These are phyloP conservation scores for Drosophila ananassae DNA, from an alignment of 1,140 invertebrate species.

Conservation along the genomic window DNA sequence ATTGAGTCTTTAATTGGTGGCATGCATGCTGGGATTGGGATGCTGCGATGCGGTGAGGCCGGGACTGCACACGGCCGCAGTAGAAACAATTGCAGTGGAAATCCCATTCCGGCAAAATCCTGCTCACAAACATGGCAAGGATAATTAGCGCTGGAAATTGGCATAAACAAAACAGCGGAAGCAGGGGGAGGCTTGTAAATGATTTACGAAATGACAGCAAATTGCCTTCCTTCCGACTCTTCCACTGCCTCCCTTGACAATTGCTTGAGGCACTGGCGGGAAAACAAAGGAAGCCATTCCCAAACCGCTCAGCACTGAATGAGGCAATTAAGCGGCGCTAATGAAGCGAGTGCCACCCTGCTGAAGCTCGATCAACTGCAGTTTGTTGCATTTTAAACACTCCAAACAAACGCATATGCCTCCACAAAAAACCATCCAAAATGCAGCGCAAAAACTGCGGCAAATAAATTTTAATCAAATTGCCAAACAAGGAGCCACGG, in stretches of 20 bases:
- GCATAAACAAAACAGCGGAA: slow-evolving; percentile 35
- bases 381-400: slow-evolving; percentile 36
- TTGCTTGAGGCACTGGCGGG: slow-evolving; percentile 33
- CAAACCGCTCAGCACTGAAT: slow-evolving; percentile 32
- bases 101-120: slow-evolving; percentile 49
- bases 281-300: slow-evolving; percentile 57
- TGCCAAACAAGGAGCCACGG: slow-evolving; percentile 11
- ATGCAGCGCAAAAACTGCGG: slow-evolving; percentile 1
- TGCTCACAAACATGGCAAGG: slow-evolving; percentile 29
- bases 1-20: slow-evolving; percentile 76
- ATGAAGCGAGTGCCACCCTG: slow-evolving; percentile 41
- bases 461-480: slow-evolving; percentile 45
- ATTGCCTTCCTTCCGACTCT: slow-evolving; percentile 27
- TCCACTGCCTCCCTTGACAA: slow-evolving; percentile 9
- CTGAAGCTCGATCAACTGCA: slow-evolving; percentile 2
- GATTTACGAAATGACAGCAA: slow-evolving; percentile 57
- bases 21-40: slow-evolving; percentile 42
- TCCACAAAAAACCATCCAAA: slow-evolving; percentile 17
- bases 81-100: slow-evolving; percentile 59
- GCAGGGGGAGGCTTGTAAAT: slow-evolving; percentile 50
- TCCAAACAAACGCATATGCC: slow-evolving; percentile 1
- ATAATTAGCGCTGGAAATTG: slow-evolving; percentile 55
- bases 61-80: slow-evolving; percentile 46
- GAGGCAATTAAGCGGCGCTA: slow-evolving; percentile 52
- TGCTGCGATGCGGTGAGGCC: not conserved